phyloP scores from a whole-genome alignment of 2,888 invertebrate species.

The Tetragnatha montana region DNA sequence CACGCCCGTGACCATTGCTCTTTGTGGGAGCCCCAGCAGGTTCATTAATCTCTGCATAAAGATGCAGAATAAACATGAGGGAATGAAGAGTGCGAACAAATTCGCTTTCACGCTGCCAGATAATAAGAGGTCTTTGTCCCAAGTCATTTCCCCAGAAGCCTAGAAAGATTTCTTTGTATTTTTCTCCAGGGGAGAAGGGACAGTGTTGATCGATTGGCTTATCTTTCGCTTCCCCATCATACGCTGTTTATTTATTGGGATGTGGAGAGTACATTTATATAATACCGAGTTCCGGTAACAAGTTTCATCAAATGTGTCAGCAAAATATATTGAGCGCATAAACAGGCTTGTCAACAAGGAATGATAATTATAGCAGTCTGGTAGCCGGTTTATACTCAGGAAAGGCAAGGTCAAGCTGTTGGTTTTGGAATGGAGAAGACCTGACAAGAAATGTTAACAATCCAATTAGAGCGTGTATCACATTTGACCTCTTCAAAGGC shows the following conservation, averaged over 20 bases:
- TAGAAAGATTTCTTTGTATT: constrained; percentile 27
- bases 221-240: constrained; percentile 21
- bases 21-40: no score
- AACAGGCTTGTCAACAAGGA: constrained; percentile 46
- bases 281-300: constrained; percentile 7
- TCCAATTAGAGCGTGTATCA: constrained; percentile 19
- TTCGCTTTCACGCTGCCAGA: not conserved
- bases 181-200: not conserved
- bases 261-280: not conserved
- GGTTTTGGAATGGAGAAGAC: constrained; percentile 21
- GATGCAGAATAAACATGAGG: not conserved
- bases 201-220: constrained; percentile 24
- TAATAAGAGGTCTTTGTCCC: constrained; percentile 20
- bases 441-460: constrained; percentile 18
- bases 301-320: constrained; percentile 35
- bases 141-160: not conserved
- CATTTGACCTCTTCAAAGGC: not conserved
- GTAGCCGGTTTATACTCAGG: constrained; percentile 29
- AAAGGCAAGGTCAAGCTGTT: constrained; percentile 41
- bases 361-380: constrained; percentile 35
- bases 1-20: no score
- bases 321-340: constrained; percentile 31
- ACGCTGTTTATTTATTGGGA: constrained; percentile 32
- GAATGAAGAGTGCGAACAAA: not conserved
- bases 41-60: no score